Percentiles rank a stretch among this genome's conserved stretches.
Evolutionary conservation across 1,140 invertebrate genomes (phyloP).

Genomic region (Drosophila aff.): DNA sequence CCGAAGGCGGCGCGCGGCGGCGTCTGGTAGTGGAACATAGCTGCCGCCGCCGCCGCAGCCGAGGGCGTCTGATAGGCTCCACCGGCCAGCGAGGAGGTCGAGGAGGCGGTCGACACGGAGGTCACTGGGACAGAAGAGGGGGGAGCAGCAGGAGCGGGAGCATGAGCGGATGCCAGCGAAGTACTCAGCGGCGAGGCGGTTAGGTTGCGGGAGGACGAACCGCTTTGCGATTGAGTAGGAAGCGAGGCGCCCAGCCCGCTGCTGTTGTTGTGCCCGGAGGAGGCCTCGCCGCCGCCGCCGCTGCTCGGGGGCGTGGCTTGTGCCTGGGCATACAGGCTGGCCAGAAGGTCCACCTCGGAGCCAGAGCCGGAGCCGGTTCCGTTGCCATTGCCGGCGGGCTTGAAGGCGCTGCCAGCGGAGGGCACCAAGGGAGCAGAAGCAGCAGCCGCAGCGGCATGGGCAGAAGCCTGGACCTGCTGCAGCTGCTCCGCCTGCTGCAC

Average conservation of each 20-base stretch:
- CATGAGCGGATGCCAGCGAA: slow-evolving; percentile 15
- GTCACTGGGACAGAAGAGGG: slow-evolving; percentile 13
- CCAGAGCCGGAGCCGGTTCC: not conserved
- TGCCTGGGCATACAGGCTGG: slow-evolving; percentile 68
- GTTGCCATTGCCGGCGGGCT: slow-evolving; percentile 19
- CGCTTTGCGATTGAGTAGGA: slow-evolving; percentile 77
- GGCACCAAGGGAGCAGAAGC: slow-evolving; percentile 43
- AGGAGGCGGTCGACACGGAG: slow-evolving; percentile 18
- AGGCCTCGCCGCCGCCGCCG: slow-evolving; percentile 27
- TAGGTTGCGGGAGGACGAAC: slow-evolving; percentile 72
- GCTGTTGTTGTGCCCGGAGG: slow-evolving; percentile 69
- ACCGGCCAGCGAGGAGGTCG: slow-evolving; percentile 54
- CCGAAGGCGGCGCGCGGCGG: slow-evolving; percentile 80
- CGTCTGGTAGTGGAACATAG: slow-evolving; percentile 83
- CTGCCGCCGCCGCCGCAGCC: slow-evolving; percentile 55
- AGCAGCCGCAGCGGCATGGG: slow-evolving; percentile 15
- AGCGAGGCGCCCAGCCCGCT: slow-evolving; percentile 79
- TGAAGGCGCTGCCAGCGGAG: slow-evolving; percentile 79
- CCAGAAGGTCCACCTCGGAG: slow-evolving; percentile 62
- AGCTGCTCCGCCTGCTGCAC: slow-evolving; percentile 76
- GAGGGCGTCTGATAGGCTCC: slow-evolving; percentile 77
- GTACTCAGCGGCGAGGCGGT: slow-evolving; percentile 73
- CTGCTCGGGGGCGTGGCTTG: slow-evolving; percentile 50
- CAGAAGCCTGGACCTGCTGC: slow-evolving; percentile 49
- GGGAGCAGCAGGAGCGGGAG: slow-evolving; percentile 8